Conservation (phyloP, 2,888 invertebrate genomes). For the Hypsopygia costalis region DNA sequence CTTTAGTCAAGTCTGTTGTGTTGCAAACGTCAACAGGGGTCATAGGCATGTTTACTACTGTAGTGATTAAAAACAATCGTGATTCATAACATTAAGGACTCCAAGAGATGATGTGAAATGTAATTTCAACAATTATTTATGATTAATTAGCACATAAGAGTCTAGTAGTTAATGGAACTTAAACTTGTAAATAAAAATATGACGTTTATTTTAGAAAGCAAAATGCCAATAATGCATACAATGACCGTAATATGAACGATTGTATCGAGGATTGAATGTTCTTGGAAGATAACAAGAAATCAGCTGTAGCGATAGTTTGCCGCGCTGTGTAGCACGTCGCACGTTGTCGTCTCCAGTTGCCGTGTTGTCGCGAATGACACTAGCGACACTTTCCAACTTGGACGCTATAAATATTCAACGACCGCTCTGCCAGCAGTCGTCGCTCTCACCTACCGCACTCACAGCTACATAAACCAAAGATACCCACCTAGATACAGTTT, state of each 20-base stretch:
- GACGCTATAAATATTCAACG: conserved; percentile 69
- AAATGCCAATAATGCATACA: conserved; percentile 13
- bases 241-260: conserved; percentile 39
- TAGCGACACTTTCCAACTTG: conserved; percentile 65
- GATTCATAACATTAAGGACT: too few species aligned
- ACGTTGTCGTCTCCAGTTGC: conserved; percentile 27
- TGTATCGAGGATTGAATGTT: conserved; percentile 9
- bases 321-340: conserved; percentile 24
- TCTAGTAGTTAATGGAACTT: too few species aligned
- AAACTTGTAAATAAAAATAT: too few species aligned
- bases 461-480: conserved; percentile 27
- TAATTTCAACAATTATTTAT: too few species aligned
- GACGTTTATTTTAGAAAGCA: too few species aligned
- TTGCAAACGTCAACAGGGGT: too few species aligned
- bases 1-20: too few species aligned
- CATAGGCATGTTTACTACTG: too few species aligned
- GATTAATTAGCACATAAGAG: too few species aligned
- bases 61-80: too few species aligned
- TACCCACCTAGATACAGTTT: conserved; percentile 78
- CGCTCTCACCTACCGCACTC: conserved; percentile 39
- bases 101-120: too few species aligned
- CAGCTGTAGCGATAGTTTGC: conserved; percentile 45
- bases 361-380: conserved; percentile 22
- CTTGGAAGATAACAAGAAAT: conserved; percentile 37
- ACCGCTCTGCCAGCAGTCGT: conserved; percentile 39